These are phyloP conservation scores for Oenanthe melanoleuca DNA, from an alignment of 2,113 vertebrate genomes.

Conservation along the genomic window DNA sequence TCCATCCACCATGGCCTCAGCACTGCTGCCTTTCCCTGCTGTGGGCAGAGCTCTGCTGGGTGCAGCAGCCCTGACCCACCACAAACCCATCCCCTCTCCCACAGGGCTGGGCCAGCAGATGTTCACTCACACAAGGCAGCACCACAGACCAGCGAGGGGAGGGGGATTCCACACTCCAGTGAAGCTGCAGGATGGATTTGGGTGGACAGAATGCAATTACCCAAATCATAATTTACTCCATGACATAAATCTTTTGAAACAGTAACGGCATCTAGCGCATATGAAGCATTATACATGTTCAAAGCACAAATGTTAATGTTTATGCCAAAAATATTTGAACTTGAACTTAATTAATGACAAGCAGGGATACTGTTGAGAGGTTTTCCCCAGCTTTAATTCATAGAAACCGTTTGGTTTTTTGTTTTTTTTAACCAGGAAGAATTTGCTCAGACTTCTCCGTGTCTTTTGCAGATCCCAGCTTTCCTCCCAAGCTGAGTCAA, in stretches of 20 bases:
- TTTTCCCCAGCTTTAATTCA: not conserved
- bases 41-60: not conserved
- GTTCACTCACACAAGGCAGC: not conserved
- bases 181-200: slow-evolving; percentile 31
- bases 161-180: not conserved
- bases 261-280: not conserved
- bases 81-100: not conserved
- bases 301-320: slow-evolving; percentile 63
- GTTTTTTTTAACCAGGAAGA: not conserved
- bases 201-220: slow-evolving; percentile 60
- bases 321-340: slow-evolving; percentile 58
- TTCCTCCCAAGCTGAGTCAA: not conserved
- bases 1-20: not conserved
- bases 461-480: not conserved
- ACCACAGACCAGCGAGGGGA: not conserved
- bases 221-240: slow-evolving; percentile 43
- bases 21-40: not conserved
- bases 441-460: not conserved
- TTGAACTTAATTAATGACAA: slow-evolving; percentile 63
- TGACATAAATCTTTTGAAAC: slow-evolving; percentile 56
- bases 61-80: not conserved
- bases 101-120: not conserved
- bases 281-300: not conserved
- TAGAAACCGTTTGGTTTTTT: not conserved
- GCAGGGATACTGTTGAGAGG: slow-evolving; percentile 26